These are phyloP conservation scores for Steatocranus sp. DNA, from an alignment of 2,797 vertebrate species.

Conservation along the genomic window DNA sequence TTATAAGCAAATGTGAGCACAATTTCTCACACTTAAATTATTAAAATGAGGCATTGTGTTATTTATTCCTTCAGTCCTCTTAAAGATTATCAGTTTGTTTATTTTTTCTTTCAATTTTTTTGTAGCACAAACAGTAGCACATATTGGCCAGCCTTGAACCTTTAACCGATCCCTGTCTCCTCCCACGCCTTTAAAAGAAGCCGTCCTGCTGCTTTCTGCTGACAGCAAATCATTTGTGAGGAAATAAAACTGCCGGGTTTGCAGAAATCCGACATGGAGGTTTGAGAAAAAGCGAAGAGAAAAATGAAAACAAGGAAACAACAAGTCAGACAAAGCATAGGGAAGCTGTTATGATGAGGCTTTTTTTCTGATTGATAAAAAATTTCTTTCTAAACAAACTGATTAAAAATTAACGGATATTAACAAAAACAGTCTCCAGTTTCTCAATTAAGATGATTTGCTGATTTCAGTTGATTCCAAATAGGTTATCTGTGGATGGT, in stretches of 20 bases:
- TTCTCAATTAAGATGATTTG: neutral
- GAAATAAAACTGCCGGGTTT: constrained; percentile 50
- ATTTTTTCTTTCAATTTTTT: neutral
- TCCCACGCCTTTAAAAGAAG: constrained; percentile 35
- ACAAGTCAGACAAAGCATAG: neutral
- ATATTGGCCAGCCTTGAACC: neutral
- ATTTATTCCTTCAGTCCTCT: neutral
- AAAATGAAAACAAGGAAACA: neutral
- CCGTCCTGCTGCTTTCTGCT: constrained; percentile 34
- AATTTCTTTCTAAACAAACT: neutral
- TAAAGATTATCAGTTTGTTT: neutral
- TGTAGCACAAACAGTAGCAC: neutral
- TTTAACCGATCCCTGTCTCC: constrained; percentile 23
- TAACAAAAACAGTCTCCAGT: neutral
- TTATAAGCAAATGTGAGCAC: neutral
- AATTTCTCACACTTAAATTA: neutral
- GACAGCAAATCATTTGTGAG: constrained; percentile 56
- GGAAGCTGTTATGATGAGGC: neutral
- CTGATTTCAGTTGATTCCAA: neutral
- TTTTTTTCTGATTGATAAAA: neutral
- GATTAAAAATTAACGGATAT: fast-evolving
- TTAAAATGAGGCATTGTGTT: neutral
- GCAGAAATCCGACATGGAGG: constrained; percentile 31
- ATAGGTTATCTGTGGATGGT: neutral
- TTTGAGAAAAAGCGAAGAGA: neutral